phyloP scores from a whole-genome alignment of 1,140 invertebrate genomes.

The Leptopilina clavipes region DNA sequence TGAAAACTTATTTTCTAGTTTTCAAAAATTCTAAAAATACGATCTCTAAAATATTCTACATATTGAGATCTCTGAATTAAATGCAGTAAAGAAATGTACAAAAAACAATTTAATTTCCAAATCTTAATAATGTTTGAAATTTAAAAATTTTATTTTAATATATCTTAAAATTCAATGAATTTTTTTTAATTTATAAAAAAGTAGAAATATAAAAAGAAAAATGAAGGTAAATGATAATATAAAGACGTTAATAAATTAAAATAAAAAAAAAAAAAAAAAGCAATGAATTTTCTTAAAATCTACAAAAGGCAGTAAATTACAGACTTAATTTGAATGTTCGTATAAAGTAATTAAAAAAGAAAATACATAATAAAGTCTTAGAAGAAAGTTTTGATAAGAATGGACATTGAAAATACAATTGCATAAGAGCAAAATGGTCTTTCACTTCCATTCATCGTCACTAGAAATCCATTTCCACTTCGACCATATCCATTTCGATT shows the following conservation, averaged over 20 bases:
- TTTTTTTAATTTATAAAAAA: neutral
- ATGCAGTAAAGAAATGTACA: slow-evolving; percentile 20
- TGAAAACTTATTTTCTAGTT: neutral
- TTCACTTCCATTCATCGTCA: neutral
- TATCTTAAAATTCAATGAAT: neutral
- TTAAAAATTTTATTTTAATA: too few relatives aligned
- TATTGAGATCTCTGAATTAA: slow-evolving; percentile 6
- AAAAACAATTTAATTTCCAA: too few relatives aligned
- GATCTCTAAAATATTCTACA: slow-evolving; percentile 11
- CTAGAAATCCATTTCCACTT: neutral
- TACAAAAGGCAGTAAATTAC: neutral
- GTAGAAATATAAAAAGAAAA: too few relatives aligned
- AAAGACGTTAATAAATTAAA: too few relatives aligned
- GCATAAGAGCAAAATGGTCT: neutral
- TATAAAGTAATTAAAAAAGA: neutral
- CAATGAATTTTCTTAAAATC: too few relatives aligned
- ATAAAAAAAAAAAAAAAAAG: too few relatives aligned
- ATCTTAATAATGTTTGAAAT: too few relatives aligned
- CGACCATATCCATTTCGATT: slow-evolving; percentile 18
- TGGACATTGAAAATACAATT: neutral
- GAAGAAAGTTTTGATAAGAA: neutral
- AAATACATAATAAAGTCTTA: slow-evolving; percentile 11
- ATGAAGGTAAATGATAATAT: too few relatives aligned
- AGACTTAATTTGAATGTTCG: neutral
- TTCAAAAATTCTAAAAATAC: neutral